phyloP scores from a whole-genome alignment of 2,797 vertebrate genomes.

The Bradypodion ventrale region DNA sequence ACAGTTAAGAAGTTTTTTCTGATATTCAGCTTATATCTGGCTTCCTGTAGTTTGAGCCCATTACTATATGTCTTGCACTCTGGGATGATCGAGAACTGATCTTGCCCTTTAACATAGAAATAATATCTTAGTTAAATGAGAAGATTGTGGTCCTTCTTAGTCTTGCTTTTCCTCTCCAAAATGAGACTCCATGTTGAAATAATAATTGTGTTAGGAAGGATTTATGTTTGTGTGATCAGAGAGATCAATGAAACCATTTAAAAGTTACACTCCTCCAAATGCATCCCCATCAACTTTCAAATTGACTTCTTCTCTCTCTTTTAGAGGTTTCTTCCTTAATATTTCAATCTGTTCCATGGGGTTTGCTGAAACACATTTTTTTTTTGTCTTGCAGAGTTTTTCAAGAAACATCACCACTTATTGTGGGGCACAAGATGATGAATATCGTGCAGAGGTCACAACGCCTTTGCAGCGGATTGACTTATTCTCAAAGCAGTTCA shows the following conservation, averaged over 20 bases:
- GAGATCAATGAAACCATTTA: slow-evolving; percentile 47
- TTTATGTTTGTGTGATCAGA: too few species aligned
- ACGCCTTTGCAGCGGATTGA: slow-evolving; percentile 89
- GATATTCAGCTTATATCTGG: too few species aligned
- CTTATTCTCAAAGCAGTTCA: slow-evolving; percentile 89
- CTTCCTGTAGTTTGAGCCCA: too few species aligned
- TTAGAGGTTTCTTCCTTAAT: slow-evolving; percentile 49
- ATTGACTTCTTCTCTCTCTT: slow-evolving; percentile 58
- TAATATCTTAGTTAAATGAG: not conserved
- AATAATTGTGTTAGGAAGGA: too few species aligned
- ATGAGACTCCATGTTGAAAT: too few species aligned
- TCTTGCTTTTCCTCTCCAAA: too few species aligned
- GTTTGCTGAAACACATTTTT: slow-evolving; percentile 52
- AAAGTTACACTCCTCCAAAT: slow-evolving; percentile 57
- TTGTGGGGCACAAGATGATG: slow-evolving; percentile 87
- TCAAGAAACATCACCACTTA: slow-evolving; percentile 83
- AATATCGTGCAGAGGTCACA: slow-evolving; percentile 90
- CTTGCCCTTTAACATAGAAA: not conserved
- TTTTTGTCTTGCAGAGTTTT: slow-evolving; percentile 85
- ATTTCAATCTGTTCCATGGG: not conserved
- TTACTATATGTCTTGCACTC: too few species aligned
- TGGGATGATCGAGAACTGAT: too few species aligned
- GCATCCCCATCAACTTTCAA: slow-evolving; percentile 44
- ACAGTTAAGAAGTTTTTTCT: too few species aligned
- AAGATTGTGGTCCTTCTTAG: not conserved